Evolutionary conservation across 2,888 invertebrate genomes (phyloP).

Genomic region (Caenorhabditis sp.): DNA sequence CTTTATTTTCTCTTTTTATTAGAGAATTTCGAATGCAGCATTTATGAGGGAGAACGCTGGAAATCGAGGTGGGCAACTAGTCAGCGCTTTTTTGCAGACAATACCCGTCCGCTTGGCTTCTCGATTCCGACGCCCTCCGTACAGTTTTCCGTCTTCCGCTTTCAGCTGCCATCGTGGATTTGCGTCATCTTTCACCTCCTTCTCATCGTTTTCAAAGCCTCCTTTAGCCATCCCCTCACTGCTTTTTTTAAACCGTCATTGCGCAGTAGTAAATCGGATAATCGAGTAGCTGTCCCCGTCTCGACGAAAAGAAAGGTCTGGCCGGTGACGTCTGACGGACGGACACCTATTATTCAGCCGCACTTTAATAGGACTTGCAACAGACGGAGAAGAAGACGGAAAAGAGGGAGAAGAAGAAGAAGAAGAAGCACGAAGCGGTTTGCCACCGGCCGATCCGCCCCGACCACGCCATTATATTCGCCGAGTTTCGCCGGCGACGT

Average conservation of each 20-base stretch:
- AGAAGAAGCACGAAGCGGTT: conserved; percentile 38
- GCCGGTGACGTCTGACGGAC: conserved; percentile 30
- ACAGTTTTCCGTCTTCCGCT: conserved; percentile 36
- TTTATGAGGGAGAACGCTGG: background rate
- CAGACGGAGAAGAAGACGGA: background rate
- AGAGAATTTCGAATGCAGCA: conserved; percentile 3
- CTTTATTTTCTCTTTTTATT: conserved; percentile 23
- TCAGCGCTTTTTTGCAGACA: conserved; percentile 12
- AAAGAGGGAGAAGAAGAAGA: background rate
- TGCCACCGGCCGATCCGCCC: conserved; percentile 31
- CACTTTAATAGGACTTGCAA: conserved; percentile 54
- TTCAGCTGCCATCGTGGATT: conserved; percentile 36
- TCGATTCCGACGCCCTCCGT: conserved; percentile 9
- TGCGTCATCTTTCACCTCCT: conserved; percentile 22
- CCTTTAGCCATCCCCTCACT: conserved; percentile 20
- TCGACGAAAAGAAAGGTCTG: conserved; percentile 11
- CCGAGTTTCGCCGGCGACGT: conserved; percentile 8
- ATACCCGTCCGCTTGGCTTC: conserved; percentile 24
- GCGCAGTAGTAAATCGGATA: conserved; percentile 49
- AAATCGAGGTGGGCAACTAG: background rate
- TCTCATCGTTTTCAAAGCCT: conserved; percentile 9
- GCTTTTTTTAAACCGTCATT: conserved; percentile 15
- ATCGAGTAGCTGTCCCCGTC: conserved; percentile 45
- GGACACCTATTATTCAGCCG: conserved; percentile 52
- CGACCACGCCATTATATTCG: conserved; percentile 19